Conservation (phyloP, 2,113 vertebrate species). For the Vidua chalybeata region DNA sequence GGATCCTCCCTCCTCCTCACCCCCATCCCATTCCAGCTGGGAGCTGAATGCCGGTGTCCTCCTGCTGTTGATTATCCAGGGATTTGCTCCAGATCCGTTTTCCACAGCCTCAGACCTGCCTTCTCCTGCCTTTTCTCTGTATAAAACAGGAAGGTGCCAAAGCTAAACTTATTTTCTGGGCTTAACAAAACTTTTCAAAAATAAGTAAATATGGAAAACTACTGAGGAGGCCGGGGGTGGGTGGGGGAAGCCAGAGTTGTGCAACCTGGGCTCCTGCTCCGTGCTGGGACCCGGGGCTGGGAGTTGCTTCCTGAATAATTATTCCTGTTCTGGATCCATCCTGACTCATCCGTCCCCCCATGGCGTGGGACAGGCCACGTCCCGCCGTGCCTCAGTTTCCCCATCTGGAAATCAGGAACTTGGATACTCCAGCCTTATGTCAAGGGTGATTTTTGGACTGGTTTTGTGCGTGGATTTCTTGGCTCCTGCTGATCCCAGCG, state of each 20-base stretch:
- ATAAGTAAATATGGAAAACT: neutral
- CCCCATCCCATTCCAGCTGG: accelerated
- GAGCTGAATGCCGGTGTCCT: neutral
- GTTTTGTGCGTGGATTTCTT: neutral
- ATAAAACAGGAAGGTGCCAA: neutral
- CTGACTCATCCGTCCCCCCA: neutral
- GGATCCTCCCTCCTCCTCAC: neutral
- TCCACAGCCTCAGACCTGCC: accelerated
- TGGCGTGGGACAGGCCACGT: neutral
- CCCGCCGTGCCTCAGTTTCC: neutral
- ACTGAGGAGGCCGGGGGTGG: neutral
- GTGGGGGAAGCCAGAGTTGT: neutral
- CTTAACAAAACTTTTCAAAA: neutral
- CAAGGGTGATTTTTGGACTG: accelerated
- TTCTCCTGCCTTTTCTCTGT: neutral
- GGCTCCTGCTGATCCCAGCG: neutral
- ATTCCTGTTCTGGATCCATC: neutral
- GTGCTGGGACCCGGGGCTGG: neutral
- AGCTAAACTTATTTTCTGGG: neutral
- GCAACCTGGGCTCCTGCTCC: neutral
- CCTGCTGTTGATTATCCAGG: no score
- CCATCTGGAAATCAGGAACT: accelerated
- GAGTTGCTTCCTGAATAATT: neutral
- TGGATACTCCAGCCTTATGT: accelerated
- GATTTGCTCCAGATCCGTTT: accelerated